Evolutionary conservation across 2,888 invertebrate genomes (phyloP), one percentile per base, ranked within the genome.

Genomic region (Lasioglossum villosulum): DNA sequence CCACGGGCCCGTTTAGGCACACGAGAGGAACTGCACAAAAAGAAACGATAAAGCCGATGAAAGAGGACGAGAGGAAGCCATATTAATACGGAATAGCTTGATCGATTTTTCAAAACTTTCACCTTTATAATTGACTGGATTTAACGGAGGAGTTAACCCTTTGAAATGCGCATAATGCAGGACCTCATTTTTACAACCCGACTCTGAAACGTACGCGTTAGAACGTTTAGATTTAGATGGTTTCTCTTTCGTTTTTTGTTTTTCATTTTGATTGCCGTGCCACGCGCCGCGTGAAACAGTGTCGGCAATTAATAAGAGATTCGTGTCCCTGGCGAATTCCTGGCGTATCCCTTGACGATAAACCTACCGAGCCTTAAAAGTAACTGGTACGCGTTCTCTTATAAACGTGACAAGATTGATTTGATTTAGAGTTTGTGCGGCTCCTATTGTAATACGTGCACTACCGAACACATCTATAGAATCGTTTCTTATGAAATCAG

Each of bases 31-130:
- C 37, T 23, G 37, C 34, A 19, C 66, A 66, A 19, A 37, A 34
- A 23, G 37, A 37, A 37, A 34, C 4, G 39, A 68, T 23, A 23
- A 23, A 68, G 10, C 37, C 37, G 37, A 39, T 39, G n/a, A 37
- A 68, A 23, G 68, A 4, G 37, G 68, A 37, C n/a, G 12, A 68
- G 37, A 48, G 10, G 34, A 66, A 19, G 27, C 30, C 16, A 34
- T 73, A 74, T 19, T 74, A 68, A 34, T 37, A 45, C 73, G 37
- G n/a, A 68, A 68, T 37, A 74, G 34, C 42, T 30, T 70, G 74
- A 56, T 80, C 45, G 30, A 59, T 80, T 83, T 80, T 75, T 27
- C 30, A 66, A 80, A 83, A 56, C 30, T n/a, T 16, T 34, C 27
- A 8, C 14, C 42, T 39, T 59, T 16, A 19, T 14, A 30, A 78